Evolutionary conservation across 2,113 vertebrate genomes (phyloP).

Genomic region (Delphinapterus leucas): DNA sequence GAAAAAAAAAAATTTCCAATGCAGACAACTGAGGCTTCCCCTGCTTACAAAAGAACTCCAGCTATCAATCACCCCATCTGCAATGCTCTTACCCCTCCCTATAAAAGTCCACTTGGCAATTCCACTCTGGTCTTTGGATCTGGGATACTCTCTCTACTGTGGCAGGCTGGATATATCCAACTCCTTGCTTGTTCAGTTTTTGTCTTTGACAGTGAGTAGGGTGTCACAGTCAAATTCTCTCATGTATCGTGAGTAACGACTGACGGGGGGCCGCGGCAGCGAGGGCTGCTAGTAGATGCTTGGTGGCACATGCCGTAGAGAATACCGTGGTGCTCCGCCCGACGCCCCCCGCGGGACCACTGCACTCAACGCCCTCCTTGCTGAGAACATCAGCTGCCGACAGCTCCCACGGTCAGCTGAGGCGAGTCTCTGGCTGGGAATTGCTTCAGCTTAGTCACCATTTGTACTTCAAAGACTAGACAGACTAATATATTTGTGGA

Average conservation of each 20-base stretch:
- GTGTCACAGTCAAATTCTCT: not conserved
- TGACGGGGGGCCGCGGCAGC: fast-evolving
- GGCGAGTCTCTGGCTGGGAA: not conserved
- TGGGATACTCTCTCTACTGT: not conserved
- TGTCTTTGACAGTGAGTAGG: not conserved
- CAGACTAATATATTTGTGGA: not conserved
- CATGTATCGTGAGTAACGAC: not conserved
- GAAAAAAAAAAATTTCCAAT: not conserved
- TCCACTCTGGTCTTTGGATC: not conserved
- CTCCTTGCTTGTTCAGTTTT: not conserved
- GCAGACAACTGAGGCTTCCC: not conserved
- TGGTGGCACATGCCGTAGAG: not conserved
- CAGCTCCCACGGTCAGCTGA: not conserved
- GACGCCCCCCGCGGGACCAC: not conserved
- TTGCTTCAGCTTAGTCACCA: not conserved
- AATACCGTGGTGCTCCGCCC: not conserved
- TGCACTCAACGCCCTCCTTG: not conserved
- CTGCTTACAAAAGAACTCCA: not conserved
- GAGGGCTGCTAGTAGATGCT: not conserved
- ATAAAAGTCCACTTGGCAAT: not conserved
- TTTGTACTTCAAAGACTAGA: not conserved
- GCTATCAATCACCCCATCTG: not conserved
- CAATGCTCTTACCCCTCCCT: not conserved
- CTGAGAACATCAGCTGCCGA: not conserved
- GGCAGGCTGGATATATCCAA: not conserved